Percentiles rank a stretch among this genome's conserved stretches.
phyloP scores from a whole-genome alignment of 92 coral and sea anemone species.

The Phenganax stokvisi region DNA sequence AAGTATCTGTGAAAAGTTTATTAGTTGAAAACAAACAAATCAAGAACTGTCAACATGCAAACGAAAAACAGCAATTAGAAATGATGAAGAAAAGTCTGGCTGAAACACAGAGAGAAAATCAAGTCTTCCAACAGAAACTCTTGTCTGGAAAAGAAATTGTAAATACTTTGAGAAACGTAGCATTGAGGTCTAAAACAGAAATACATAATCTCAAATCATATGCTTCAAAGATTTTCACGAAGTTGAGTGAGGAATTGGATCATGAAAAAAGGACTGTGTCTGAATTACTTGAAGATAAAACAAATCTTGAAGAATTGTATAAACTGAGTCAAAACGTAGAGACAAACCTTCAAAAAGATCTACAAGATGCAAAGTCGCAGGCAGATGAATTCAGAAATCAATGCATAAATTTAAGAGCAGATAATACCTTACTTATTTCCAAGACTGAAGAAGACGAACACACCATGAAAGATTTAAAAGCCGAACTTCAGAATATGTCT shows the following conservation, averaged over 20 bases:
- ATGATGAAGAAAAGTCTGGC: slow-evolving; percentile 10
- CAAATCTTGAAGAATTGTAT: slow-evolving; percentile 25
- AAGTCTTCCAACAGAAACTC: neutral
- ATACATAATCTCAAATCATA: neutral
- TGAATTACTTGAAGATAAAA: slow-evolving; percentile 8
- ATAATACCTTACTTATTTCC: neutral
- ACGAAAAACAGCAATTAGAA: neutral
- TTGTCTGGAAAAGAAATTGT: slow-evolving; percentile 12
- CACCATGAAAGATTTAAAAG: slow-evolving; percentile 10
- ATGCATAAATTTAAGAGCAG: neutral
- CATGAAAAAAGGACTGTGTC: neutral
- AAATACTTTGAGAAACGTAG: neutral
- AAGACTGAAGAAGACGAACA: neutral
- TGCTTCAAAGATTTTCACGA: neutral
- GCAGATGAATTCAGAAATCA: neutral
- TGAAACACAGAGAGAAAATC: slow-evolving; percentile 5
- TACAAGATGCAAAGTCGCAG: slow-evolving; percentile 2
- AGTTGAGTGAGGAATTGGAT: neutral
- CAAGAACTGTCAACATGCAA: neutral
- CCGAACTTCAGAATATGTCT: neutral
- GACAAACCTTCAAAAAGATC: neutral
- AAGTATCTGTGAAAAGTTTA: neutral
- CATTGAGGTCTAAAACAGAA: neutral
- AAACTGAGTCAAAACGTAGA: slow-evolving; percentile 13
- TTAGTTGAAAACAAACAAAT: neutral